phyloP scores from a whole-genome alignment of 1,140 invertebrate species.

The Cyphomyrmex costatus region DNA sequence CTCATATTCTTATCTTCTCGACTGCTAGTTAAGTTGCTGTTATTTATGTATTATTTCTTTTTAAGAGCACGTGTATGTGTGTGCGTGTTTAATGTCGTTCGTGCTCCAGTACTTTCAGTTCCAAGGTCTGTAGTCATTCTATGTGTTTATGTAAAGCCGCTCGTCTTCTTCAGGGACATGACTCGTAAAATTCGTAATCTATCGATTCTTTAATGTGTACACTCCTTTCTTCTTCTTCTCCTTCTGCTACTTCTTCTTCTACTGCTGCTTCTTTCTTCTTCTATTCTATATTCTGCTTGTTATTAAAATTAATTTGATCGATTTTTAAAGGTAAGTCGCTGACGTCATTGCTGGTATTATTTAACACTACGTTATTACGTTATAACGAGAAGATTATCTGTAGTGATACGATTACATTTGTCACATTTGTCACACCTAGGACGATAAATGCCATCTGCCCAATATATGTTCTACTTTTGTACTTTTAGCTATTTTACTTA shows the following conservation, averaged over 20 bases:
- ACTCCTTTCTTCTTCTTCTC: conserved; percentile 64
- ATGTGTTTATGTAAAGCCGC: conserved; percentile 77
- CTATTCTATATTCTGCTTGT: conserved; percentile 45
- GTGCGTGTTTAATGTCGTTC: conserved; percentile 18
- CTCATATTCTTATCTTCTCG: conserved; percentile 48
- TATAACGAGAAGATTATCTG: conserved; percentile 17
- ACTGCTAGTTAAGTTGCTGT: conserved; percentile 32
- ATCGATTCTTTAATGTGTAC: conserved; percentile 64
- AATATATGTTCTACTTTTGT: neutral
- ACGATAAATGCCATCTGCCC: conserved; percentile 31
- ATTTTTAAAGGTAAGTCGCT: conserved; percentile 37
- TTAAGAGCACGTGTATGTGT: conserved; percentile 53
- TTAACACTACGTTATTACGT: neutral
- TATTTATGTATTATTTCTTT: conserved; percentile 32
- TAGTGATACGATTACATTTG: neutral
- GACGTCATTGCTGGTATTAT: conserved; percentile 20
- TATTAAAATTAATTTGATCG: conserved; percentile 20
- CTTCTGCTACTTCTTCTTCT: conserved; percentile 50
- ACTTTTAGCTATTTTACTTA: neutral
- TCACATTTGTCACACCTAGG: conserved; percentile 27
- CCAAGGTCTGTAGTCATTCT: conserved; percentile 70
- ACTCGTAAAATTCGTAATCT: conserved; percentile 79
- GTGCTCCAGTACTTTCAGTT: conserved; percentile 64
- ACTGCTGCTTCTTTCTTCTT: conserved; percentile 53
- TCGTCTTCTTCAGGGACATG: conserved; percentile 83